Percentiles rank a stretch among this genome's conserved stretches.
Evolutionary conservation across 2,888 invertebrate genomes (phyloP).

Genomic region (Drosophila pegasa): DNA sequence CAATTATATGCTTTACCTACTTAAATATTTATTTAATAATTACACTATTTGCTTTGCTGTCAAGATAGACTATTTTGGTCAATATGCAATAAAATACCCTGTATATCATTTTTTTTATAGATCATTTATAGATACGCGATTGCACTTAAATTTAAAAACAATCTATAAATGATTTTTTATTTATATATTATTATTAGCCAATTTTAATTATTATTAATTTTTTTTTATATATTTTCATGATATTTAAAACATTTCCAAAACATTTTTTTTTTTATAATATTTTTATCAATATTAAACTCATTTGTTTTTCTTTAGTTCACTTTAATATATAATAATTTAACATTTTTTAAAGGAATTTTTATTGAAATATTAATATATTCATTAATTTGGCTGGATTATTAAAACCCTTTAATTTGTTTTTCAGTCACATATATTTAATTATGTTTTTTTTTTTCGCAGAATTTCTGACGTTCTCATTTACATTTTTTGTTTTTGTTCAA

Average conservation of each 20-base stretch:
- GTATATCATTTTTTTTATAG: background rate
- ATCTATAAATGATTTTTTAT: background rate
- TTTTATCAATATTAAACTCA: background rate
- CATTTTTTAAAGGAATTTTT: background rate
- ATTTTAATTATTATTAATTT: background rate
- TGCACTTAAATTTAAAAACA: no score
- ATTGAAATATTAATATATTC: background rate
- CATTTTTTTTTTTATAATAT: background rate
- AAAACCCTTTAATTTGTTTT: background rate
- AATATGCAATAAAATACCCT: background rate
- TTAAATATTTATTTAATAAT: conserved; percentile 23
- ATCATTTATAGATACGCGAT: no score
- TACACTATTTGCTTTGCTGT: background rate
- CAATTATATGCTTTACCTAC: background rate
- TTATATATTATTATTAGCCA: background rate
- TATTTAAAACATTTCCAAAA: background rate
- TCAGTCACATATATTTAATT: conserved; percentile 6
- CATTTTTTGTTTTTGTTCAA: background rate
- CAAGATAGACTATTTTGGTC: background rate
- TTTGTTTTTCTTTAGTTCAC: background rate
- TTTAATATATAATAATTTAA: background rate
- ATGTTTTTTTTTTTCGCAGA: background rate
- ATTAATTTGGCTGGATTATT: background rate
- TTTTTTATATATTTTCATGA: background rate
- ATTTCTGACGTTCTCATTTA: background rate